A percentile compares a stretch with the other conserved stretches of the same genome.
Evolutionary conservation across 2,113 vertebrate species (phyloP).

Genomic region (Gasterosteus aculeatus): DNA sequence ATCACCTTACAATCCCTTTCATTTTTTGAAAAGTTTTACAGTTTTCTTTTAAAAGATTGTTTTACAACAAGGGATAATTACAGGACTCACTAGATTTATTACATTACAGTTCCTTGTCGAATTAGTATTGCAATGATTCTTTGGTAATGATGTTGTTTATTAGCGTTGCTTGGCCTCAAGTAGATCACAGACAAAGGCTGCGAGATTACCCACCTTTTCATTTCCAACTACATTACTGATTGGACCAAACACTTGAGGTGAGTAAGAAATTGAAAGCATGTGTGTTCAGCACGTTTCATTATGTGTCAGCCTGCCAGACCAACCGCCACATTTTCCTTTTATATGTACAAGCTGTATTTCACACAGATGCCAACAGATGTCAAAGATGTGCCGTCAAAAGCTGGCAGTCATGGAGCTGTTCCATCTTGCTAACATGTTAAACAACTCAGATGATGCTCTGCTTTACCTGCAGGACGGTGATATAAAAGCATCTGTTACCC

Average conservation of each 20-base stretch:
- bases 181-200: constrained; percentile 7
- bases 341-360: constrained; percentile 50
- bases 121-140: not conserved
- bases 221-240: constrained; percentile 47
- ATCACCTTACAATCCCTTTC: not conserved
- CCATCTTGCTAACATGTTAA: constrained; percentile 20
- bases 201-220: constrained; percentile 45
- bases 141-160: constrained; percentile 40
- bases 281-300: constrained; percentile 53
- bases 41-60: constrained; percentile 18
- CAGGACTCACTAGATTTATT: not conserved
- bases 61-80: too few relatives aligned
- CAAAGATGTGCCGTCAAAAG: constrained; percentile 60
- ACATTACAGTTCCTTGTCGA: constrained; percentile 1
- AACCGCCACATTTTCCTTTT: constrained; percentile 51
- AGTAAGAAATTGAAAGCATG: constrained; percentile 68
- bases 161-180: constrained; percentile 3
- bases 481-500: constrained; percentile 56
- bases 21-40: constrained; percentile 19
- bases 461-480: constrained; percentile 33
- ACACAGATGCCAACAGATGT: constrained; percentile 62
- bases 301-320: constrained; percentile 51
- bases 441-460: constrained; percentile 19
- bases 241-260: constrained; percentile 37
- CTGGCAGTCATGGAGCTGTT: constrained; percentile 6